Conservation (phyloP, 2,888 invertebrate species). For the Nowickia ferox region DNA sequence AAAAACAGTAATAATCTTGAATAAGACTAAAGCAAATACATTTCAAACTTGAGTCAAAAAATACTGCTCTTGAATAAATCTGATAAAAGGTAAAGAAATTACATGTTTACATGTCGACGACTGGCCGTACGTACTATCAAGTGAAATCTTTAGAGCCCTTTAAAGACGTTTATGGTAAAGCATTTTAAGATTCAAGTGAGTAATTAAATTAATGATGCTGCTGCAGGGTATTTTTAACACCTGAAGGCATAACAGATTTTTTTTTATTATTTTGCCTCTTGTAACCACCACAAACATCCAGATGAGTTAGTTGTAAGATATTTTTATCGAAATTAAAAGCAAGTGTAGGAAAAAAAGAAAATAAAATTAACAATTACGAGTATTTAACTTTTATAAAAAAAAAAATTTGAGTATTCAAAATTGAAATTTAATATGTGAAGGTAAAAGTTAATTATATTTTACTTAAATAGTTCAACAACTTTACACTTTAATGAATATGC, state of each 20-base stretch:
- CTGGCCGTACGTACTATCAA: neutral
- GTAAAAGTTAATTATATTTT: neutral
- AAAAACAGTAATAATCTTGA: too few relatives aligned
- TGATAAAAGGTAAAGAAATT: too few relatives aligned
- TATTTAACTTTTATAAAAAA: neutral
- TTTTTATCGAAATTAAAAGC: neutral
- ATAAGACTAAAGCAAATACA: too few relatives aligned
- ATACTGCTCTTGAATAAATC: too few relatives aligned
- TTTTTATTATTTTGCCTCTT: neutral
- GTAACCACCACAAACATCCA: neutral
- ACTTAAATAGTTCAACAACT: neutral
- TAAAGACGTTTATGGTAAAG: neutral
- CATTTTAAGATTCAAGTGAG: neutral
- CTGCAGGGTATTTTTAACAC: conserved; percentile 3
- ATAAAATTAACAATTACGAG: neutral
- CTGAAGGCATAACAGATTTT: conserved; percentile 32
- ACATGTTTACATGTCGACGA: too few relatives aligned
- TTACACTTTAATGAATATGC: neutral
- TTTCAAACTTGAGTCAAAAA: too few relatives aligned
- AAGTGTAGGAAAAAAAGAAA: neutral
- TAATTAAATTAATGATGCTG: conserved; percentile 14
- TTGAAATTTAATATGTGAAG: neutral
- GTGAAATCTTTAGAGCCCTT: neutral
- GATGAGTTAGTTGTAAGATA: conserved; percentile 19
- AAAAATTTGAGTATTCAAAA: neutral